Evolutionary conservation across 1,140 invertebrate species (phyloP).

Genomic region (Zaprionus taronus): DNA sequence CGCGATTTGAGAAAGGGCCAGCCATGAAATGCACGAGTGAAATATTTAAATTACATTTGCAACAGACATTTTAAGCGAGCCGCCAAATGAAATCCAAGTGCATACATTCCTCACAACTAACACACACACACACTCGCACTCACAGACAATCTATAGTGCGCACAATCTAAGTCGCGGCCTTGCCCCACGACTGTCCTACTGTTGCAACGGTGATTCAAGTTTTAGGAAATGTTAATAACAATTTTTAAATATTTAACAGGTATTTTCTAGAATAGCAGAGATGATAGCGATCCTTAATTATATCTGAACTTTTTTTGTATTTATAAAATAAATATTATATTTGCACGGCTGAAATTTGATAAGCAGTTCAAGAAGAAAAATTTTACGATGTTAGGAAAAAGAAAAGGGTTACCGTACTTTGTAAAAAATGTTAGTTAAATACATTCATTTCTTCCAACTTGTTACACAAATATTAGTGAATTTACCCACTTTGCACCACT

Average conservation of each 20-base stretch:
- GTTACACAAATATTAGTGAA: no score
- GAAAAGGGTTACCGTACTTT: no score
- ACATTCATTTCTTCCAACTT: no score
- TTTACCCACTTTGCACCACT: no score
- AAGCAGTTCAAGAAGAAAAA: neutral
- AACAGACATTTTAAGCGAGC: constrained; percentile 46
- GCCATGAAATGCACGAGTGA: constrained; percentile 31
- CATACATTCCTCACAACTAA: constrained; percentile 24
- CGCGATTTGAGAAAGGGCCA: constrained; percentile 11
- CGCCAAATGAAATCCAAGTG: constrained; percentile 46
- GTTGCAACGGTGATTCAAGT: neutral
- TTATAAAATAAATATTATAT: neutral
- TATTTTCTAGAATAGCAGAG: neutral
- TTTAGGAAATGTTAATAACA: neutral
- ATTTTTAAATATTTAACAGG: neutral
- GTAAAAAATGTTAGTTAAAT: no score
- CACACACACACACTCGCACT: neutral
- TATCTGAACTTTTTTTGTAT: neutral
- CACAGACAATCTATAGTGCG: neutral
- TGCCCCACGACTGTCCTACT: neutral
- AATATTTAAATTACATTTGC: constrained; percentile 67
- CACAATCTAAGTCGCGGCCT: constrained; percentile 10
- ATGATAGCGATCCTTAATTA: neutral
- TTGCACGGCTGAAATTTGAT: neutral
- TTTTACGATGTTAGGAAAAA: neutral